Base-by-base conservation (phyloP, 2,797 vertebrate species). In the Lepus oiostolus region DNA sequence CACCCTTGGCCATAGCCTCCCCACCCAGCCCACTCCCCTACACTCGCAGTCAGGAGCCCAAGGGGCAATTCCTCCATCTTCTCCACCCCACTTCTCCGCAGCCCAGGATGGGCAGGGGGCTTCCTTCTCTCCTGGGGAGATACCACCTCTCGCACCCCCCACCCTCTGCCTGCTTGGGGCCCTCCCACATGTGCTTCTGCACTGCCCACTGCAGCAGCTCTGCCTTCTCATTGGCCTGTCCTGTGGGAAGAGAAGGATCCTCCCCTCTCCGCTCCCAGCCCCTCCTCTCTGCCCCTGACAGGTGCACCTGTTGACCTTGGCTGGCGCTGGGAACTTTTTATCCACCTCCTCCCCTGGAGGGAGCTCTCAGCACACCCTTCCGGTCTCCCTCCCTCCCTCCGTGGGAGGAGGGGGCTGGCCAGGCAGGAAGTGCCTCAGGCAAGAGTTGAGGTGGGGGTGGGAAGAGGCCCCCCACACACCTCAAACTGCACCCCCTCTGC, bases 291-390 rank as follows among this genome's bases (percentile, higher is more conserved):
- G 54, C 19, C 77, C 90, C 54, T n/a, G 77, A 21, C 77, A 84
- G 91, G 63, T 84, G 62, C 16, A 63, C 95, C 81, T 86, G 76
- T 70, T 91, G 96, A 84, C 94, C 80, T 96, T 89, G 80, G 91
- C 94, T 30, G 17, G 30, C 32, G 47, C 85, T 70, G 54, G 70
- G 83, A 89, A 82, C 47, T 67, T 79, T 52, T 47, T 58, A 77
- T 58, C 54, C 52, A 71, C 87, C 93, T 54, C 70, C 47, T 42
- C 24, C 28, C 0, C 58, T 19, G 1, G 11, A 22, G 17, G 54
- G 67, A 75, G 85, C n/a, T 68, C 65, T 84, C 54, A 47, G 52
- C 79, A 90, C 28, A 63, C 28, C 28, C 11, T 71, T 72, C 76
- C 0, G 0, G 63, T 28, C 81, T 80, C 71, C 60, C 26, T 74